Evolutionary conservation across 2,113 vertebrate species (phyloP).

Genomic region (Stigmatopora argus): DNA sequence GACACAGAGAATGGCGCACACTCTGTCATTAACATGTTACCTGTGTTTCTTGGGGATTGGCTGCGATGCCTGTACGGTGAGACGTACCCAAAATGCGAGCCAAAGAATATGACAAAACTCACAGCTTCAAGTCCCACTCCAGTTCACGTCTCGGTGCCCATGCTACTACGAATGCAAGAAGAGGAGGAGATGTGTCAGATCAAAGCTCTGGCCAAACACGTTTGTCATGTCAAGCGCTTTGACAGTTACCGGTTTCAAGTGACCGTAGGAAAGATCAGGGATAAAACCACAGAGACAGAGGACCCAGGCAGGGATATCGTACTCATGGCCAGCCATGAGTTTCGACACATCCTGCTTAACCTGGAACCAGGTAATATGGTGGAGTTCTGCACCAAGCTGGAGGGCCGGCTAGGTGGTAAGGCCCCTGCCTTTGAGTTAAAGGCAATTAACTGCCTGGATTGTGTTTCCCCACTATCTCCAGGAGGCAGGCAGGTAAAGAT

Average conservation of each 20-base stretch:
- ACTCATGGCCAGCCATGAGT: constrained; percentile 88
- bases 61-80: constrained; percentile 92
- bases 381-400: constrained; percentile 92
- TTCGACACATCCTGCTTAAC: constrained; percentile 80
- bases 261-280: constrained; percentile 78
- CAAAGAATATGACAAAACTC: constrained; percentile 57
- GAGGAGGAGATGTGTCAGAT: constrained; percentile 87
- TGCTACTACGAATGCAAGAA: constrained; percentile 58
- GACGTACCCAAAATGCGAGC: constrained; percentile 81
- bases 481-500: constrained; percentile 83
- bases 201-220: constrained; percentile 80
- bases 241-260: constrained; percentile 91
- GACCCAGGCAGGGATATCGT: constrained; percentile 85
- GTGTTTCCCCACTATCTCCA: constrained; percentile 73
- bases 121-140: constrained; percentile 18
- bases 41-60: constrained; percentile 84
- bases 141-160: background rate
- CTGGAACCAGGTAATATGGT: constrained; percentile 82
- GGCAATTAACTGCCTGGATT: constrained; percentile 90
- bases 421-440: constrained; percentile 90
- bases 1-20: constrained; percentile 93
- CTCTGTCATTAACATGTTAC: constrained; percentile 86
- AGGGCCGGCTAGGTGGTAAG: constrained; percentile 85
- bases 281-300: constrained; percentile 45
- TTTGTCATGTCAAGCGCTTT: constrained; percentile 89